Evolutionary conservation across 92 coral and sea anemone species (phyloP), one percentile per base, ranked within the genome.

Genomic region (Metridium senile): DNA sequence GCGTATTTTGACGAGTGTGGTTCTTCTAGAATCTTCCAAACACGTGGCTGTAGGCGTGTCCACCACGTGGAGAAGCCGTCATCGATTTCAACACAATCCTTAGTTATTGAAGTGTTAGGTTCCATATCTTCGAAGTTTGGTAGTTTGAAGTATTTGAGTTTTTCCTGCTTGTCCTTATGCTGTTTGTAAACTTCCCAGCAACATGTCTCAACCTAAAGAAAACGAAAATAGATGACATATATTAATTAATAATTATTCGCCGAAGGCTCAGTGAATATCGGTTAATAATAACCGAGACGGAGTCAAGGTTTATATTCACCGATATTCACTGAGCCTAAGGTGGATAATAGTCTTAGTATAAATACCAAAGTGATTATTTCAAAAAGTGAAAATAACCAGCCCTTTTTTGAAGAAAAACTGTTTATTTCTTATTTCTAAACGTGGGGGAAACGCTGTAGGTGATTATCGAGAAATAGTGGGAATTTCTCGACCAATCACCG

Each of bases 181-280:
- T 95, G 97, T 49, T 95, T 93, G 84, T 89, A 95, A 76, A 84
- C 82, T 49, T 93, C 99, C 99, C 99, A 95, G 59, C 99, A 95
- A 25, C 99, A 95, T 49, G 91, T 93, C 68, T 95, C 99, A 13
- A 95, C 97, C 94, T 95, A 34, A 16, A 21, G 53, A 53, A 13
- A 56, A 58, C 22, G 29, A 21, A 10, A 6, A 49, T n/a, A n/a
- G n/a, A n/a, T n/a, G n/a, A 13, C 20, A 33, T 34, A 68, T 13
- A 11, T 29, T 65, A 31, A 18, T 30, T 20, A 65, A 20, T 21
- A n/a, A n/a, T n/a, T n/a, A n/a, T n/a, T n/a, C n/a, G n/a, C n/a
- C n/a, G n/a, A n/a, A n/a, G n/a, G n/a, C n/a, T n/a, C n/a, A n/a
- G n/a, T n/a, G n/a, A n/a, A n/a, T n/a, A n/a, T n/a, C n/a, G n/a